A percentile compares a stretch with the other conserved stretches of the same genome.
These are phyloP conservation scores for Megastigmus dorsalis DNA, from an alignment of 2,888 invertebrate genomes.

Conservation along the genomic window DNA sequence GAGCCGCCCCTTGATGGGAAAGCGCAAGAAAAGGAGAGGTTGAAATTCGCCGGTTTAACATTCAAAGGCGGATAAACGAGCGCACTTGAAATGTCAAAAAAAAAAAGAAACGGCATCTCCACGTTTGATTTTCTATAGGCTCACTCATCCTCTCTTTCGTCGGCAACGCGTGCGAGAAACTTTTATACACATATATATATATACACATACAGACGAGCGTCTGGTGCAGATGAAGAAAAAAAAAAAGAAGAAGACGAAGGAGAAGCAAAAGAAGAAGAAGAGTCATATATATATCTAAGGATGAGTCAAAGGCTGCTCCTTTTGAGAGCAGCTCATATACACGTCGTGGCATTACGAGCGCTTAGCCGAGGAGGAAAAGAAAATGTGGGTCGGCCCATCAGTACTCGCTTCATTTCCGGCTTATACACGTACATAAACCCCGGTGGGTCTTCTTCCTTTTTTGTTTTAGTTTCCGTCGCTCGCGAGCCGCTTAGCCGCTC, in stretches of 20 bases:
- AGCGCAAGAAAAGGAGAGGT: constrained; percentile 25
- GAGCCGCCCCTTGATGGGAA: constrained; percentile 11
- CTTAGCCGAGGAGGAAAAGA: too few relatives aligned
- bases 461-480: background rate
- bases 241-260: background rate
- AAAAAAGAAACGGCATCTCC: constrained; percentile 1
- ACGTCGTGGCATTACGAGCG: too few relatives aligned
- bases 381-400: background rate
- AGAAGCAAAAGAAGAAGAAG: background rate
- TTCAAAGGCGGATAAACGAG: constrained; percentile 22
- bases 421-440: background rate
- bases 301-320: background rate
- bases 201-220: too few relatives aligned
- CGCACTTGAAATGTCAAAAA: constrained; percentile 39
- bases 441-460: background rate
- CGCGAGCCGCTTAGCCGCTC: background rate
- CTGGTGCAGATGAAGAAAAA: too few relatives aligned
- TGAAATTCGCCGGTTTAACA: constrained; percentile 10
- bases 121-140: constrained; percentile 33
- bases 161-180: too few relatives aligned
- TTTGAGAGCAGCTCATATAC: too few relatives aligned
- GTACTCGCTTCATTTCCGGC: background rate
- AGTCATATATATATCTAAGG: background rate
- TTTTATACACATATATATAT: too few relatives aligned
- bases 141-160: background rate